Evolutionary conservation across 2,113 vertebrate species (phyloP), one percentile per base, ranked within the genome.

Genomic region (Desmodus rotundus): DNA sequence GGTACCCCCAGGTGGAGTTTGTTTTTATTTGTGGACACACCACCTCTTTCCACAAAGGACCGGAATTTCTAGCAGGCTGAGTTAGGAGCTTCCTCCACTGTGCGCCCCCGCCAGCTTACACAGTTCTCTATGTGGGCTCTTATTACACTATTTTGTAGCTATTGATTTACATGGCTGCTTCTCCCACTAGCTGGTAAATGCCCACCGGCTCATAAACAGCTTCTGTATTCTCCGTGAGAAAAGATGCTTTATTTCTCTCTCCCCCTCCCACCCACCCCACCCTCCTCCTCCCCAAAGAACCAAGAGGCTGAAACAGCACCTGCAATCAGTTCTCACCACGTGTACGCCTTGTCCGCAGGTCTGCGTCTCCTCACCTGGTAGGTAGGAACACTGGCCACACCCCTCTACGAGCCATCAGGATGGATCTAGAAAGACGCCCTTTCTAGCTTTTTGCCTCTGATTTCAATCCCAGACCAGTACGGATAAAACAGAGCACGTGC

Each of bases 321-420:
- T 7, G 28, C 9, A 7, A 7, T 43, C 13, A 20, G 17, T 22
- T 43, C 31, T 61, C 70, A 22, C 0, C 7, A n/a, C 26, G 38
- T 0, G 15, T 3, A 26, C 13, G 8, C 12, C 10, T 3, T 31
- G 8, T 11, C 45, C 41, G 36, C 63, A 6, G 26, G 45, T 10
- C 83, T 67, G 52, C 85, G 41, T 6, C 78, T 61, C 4, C 0
- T 45, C 4, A 4, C 52, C 73, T 26, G 7, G 7, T 17, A 28
- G 56, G 31, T 61, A 3, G n/a, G 47, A 38, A 16, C 4, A 8
- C 56, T 61, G n/a, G 41, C 22, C 20, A 2, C 0, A 10, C 28
- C 76, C 38, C 68, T 83, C 24, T 41, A 1, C 0, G 1, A 88
- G 43, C 22, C 54, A 0, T 58, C 73, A 5, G 67, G 41, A 88